Percentiles rank a stretch among this genome's conserved stretches.
Evolutionary conservation across 2,113 vertebrate species (phyloP).

Genomic region (Helogale parvula): DNA sequence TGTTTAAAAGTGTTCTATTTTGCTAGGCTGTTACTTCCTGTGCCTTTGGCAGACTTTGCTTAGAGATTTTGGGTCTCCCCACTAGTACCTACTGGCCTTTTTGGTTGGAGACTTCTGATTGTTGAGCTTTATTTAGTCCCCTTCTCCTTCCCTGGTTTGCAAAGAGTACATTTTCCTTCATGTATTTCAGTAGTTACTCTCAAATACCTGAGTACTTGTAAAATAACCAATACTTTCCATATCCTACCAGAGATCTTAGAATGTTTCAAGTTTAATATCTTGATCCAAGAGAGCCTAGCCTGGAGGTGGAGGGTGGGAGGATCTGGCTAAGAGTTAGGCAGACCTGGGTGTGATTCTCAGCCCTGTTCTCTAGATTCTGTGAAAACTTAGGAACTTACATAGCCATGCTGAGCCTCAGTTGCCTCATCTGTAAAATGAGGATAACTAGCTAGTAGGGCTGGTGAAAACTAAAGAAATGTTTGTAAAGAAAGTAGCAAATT

Average conservation of each 20-base stretch:
- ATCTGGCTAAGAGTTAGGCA: not conserved
- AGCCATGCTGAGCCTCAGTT: not conserved
- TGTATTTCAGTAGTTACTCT: not conserved
- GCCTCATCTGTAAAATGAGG: too few species aligned
- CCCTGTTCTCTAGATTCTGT: not conserved
- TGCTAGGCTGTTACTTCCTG: not conserved
- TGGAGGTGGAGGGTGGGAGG: not conserved
- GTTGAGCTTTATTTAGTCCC: not conserved
- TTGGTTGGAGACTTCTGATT: not conserved
- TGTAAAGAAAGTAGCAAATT: not conserved
- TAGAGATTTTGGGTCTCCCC: not conserved
- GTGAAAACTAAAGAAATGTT: not conserved
- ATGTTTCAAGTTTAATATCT: not conserved
- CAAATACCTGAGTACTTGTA: not conserved
- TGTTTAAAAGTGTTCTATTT: not conserved
- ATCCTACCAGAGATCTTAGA: not conserved
- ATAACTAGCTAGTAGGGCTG: not conserved
- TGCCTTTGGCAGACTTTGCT: not conserved
- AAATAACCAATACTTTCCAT: not conserved
- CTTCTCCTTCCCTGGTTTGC: not conserved
- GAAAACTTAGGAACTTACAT: too few species aligned
- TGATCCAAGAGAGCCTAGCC: too few species aligned
- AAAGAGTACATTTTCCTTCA: constrained; percentile 7
- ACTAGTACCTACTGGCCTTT: not conserved
- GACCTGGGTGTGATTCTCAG: too few species aligned